These are phyloP conservation scores for Cancer borealis DNA, from an alignment of 2,888 invertebrate species.

Conservation along the genomic window DNA sequence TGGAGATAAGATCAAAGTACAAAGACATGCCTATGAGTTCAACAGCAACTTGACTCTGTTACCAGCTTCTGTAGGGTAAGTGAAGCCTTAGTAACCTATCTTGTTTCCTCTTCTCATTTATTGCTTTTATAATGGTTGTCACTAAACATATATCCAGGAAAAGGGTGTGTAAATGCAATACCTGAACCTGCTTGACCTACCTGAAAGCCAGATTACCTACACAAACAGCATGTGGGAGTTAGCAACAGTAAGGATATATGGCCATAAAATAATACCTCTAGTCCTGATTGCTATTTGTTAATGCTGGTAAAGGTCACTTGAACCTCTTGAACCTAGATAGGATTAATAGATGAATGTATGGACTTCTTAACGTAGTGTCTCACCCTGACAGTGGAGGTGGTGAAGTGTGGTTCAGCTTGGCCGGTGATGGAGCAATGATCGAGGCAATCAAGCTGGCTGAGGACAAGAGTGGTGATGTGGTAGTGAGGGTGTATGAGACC, in stretches of 20 bases:
- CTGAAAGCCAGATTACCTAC: too few relatives aligned
- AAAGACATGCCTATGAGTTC: slow-evolving; percentile 70
- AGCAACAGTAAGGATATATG: too few relatives aligned
- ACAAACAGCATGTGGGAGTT: too few relatives aligned
- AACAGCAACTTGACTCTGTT: slow-evolving; percentile 78
- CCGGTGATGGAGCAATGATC: slow-evolving; percentile 67
- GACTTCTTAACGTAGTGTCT: not conserved
- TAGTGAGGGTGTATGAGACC: slow-evolving; percentile 68
- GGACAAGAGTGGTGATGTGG: slow-evolving; percentile 71
- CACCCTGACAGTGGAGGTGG: slow-evolving; percentile 6
- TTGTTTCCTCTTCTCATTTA: not conserved
- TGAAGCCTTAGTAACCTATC: not conserved
- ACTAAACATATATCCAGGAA: too few relatives aligned
- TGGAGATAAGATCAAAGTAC: slow-evolving; percentile 55
- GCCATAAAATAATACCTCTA: too few relatives aligned
- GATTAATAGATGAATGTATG: not conserved
- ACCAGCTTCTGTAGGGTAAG: slow-evolving; percentile 29
- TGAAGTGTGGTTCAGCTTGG: slow-evolving; percentile 54
- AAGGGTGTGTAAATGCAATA: too few relatives aligned
- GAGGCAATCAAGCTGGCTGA: slow-evolving; percentile 74
- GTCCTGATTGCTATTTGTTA: too few relatives aligned
- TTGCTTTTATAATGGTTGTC: not conserved
- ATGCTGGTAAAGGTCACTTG: too few relatives aligned
- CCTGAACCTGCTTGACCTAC: too few relatives aligned
- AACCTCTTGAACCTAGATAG: not conserved